Evolutionary conservation across 2,888 invertebrate genomes (phyloP).

Genomic region (Mechanitis messenoides): DNA sequence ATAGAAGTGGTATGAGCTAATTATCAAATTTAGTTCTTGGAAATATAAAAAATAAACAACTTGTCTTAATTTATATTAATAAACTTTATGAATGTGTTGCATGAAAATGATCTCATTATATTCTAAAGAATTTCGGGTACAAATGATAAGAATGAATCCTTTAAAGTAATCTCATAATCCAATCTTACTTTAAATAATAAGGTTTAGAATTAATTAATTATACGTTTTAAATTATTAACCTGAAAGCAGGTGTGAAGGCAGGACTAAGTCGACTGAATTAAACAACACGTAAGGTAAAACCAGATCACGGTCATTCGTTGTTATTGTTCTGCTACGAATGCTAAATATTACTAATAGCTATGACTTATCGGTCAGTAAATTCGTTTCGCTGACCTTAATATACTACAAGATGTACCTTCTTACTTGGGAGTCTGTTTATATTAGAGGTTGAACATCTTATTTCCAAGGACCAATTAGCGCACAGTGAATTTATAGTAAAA

Average conservation of each 20-base stretch:
- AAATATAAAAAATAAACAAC: constrained; percentile 8
- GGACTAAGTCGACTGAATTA: neutral
- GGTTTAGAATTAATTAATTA: too few species aligned
- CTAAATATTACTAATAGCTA: constrained; percentile 53
- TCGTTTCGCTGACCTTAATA: neutral
- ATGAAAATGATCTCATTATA: too few species aligned
- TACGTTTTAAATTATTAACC: too few species aligned
- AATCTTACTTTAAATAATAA: too few species aligned
- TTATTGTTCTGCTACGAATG: constrained; percentile 56
- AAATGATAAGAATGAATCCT: too few species aligned
- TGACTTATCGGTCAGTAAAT: constrained; percentile 4
- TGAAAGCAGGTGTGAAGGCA: too few species aligned
- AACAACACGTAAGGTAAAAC: constrained; percentile 33
- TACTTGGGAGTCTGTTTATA: neutral
- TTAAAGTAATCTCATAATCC: too few species aligned
- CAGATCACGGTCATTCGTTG: constrained; percentile 61
- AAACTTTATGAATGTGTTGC: too few species aligned
- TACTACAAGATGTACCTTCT: neutral
- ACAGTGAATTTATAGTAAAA: constrained; percentile 43
- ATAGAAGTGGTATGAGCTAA: too few species aligned
- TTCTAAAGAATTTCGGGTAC: too few species aligned
- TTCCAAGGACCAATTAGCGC: constrained; percentile 42
- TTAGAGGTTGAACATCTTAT: constrained; percentile 11
- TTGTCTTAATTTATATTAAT: too few species aligned
- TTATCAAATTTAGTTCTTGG: too few species aligned